These are phyloP conservation scores for Tenthredo mesomela DNA, from an alignment of 2,888 invertebrate genomes.

Conservation along the genomic window DNA sequence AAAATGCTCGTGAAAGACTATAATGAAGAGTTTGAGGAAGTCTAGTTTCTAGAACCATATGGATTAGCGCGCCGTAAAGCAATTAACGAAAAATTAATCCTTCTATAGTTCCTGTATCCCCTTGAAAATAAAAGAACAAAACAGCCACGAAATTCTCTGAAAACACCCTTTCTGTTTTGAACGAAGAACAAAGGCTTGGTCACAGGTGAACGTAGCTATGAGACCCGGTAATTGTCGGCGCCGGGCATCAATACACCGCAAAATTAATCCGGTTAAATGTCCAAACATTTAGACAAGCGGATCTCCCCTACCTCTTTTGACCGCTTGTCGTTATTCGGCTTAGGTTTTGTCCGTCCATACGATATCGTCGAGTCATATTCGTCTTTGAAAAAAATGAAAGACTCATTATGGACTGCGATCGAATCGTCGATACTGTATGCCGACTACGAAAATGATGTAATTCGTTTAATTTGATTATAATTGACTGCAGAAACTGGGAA, in stretches of 20 bases:
- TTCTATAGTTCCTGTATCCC: not conserved
- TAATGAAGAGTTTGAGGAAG: not conserved
- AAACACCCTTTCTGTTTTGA: slow-evolving; percentile 12
- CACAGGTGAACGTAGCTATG: slow-evolving; percentile 29
- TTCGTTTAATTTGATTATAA: not conserved
- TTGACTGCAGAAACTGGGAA: not conserved
- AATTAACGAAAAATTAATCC: slow-evolving; percentile 44
- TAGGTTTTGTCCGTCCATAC: not conserved
- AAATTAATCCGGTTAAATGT: slow-evolving; percentile 50
- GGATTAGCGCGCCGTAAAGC: not conserved
- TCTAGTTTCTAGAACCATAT: slow-evolving; percentile 2
- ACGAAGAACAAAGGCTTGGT: slow-evolving; percentile 16
- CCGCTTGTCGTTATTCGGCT: slow-evolving; percentile 2
- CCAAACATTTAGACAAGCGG: slow-evolving; percentile 49
- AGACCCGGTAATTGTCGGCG: slow-evolving; percentile 19
- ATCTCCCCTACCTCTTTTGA: not conserved
- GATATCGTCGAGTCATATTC: not conserved
- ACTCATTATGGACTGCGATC: not conserved
- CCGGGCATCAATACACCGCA: slow-evolving; percentile 37
- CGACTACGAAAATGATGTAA: not conserved
- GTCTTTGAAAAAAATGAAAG: not conserved
- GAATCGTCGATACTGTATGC: not conserved
- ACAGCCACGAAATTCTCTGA: slow-evolving; percentile 17
- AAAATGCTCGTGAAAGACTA: not conserved
- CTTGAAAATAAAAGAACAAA: slow-evolving; percentile 6